phyloP scores from a whole-genome alignment of 2,113 vertebrate species.

The Sphaerodactylus townsendi region DNA sequence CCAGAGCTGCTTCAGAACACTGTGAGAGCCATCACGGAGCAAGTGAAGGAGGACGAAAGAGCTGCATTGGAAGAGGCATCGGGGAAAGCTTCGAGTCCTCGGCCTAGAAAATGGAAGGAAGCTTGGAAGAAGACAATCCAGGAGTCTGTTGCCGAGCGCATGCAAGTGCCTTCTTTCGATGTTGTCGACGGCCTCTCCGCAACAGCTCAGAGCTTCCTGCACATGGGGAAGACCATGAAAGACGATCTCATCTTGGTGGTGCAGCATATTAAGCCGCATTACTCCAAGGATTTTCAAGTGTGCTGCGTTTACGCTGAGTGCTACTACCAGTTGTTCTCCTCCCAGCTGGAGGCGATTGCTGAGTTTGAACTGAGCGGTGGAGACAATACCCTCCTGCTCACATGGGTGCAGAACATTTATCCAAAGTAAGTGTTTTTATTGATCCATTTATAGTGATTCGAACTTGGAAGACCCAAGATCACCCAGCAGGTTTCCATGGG shows the following conservation, averaged over 20 bases:
- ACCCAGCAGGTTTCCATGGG: too few relatives aligned
- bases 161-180: constrained; percentile 55
- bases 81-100: constrained; percentile 50
- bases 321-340: constrained; percentile 82
- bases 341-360: constrained; percentile 58
- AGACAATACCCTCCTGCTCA: constrained; percentile 81
- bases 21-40: constrained; percentile 75
- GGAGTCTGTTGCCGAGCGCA: constrained; percentile 63
- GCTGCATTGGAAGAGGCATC: constrained; percentile 34
- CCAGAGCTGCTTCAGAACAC: constrained; percentile 76
- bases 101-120: constrained; percentile 75
- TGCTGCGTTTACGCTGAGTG: constrained; percentile 77
- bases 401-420: constrained; percentile 83
- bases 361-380: constrained; percentile 70
- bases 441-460: too few relatives aligned
- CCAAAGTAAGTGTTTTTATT: constrained; percentile 74
- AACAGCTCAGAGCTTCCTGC: constrained; percentile 75
- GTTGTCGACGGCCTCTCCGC: constrained; percentile 56
- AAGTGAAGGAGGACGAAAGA: constrained; percentile 79
- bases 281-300: constrained; percentile 79
- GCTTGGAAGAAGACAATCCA: constrained; percentile 72
- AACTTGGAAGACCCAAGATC: too few relatives aligned
- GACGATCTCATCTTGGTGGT: constrained; percentile 81
- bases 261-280: constrained; percentile 74
- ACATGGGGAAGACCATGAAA: constrained; percentile 80